Evolutionary conservation across 2,797 vertebrate species (phyloP).

Genomic region (Urocyon cinereoargenteus): DNA sequence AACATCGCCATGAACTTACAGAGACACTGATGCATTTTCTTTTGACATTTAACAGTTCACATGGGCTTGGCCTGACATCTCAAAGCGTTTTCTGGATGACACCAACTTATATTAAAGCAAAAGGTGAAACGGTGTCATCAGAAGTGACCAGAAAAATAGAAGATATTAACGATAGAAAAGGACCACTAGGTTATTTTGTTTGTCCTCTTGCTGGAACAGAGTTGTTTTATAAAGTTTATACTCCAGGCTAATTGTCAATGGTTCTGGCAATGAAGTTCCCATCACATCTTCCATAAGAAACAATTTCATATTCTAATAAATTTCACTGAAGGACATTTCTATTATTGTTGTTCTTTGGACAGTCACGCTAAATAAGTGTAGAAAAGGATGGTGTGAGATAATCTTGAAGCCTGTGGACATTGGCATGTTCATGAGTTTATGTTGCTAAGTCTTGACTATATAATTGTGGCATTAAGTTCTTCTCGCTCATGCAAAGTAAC

Average conservation of each 20-base stretch:
- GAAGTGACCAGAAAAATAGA: conserved; percentile 79
- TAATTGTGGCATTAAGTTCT: not conserved
- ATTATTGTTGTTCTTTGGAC: conserved; percentile 39
- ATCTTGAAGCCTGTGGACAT: not conserved
- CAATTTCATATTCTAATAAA: conserved; percentile 81
- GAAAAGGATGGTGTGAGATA: conserved; percentile 28
- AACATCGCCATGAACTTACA: conserved; percentile 77
- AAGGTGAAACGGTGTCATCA: conserved; percentile 84
- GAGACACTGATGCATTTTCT: conserved; percentile 83
- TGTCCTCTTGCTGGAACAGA: conserved; percentile 67
- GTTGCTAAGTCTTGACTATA: not conserved
- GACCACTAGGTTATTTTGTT: conserved; percentile 73
- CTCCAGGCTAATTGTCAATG: conserved; percentile 83
- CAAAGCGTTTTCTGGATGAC: conserved; percentile 80
- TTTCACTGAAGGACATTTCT: conserved; percentile 72
- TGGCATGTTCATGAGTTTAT: not conserved
- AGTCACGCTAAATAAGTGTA: conserved; percentile 38
- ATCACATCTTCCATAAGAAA: conserved; percentile 77
- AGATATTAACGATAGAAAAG: conserved; percentile 77
- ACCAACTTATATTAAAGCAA: conserved; percentile 82
- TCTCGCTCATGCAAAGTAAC: not conserved
- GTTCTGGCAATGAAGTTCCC: conserved; percentile 80
- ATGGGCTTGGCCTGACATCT: conserved; percentile 76
- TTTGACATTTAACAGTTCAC: conserved; percentile 85
- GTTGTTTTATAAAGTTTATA: conserved; percentile 80